Evolutionary conservation across 2,888 invertebrate genomes (phyloP).

Genomic region (Cephus runcator): DNA sequence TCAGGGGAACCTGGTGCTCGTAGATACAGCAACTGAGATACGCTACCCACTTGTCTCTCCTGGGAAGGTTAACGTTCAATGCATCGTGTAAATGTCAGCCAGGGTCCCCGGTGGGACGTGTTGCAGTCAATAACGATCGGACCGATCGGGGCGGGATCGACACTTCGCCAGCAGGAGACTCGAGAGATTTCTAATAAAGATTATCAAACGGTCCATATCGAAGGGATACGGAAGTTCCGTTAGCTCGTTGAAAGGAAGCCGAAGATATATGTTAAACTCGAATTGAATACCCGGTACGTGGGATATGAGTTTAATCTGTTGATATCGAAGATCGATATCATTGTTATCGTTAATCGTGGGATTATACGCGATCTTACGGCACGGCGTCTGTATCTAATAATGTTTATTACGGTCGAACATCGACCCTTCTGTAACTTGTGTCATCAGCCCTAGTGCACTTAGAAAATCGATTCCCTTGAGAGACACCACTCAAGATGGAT

Average conservation of each 20-base stretch:
- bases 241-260: not conserved
- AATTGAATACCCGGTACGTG: not conserved
- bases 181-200: constrained; percentile 1
- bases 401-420: constrained; percentile 31
- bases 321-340: not conserved
- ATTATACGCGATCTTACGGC: not conserved
- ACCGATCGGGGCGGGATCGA: not conserved
- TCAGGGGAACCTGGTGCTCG: constrained; percentile 54
- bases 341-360: not conserved
- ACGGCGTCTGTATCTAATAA: not conserved
- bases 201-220: not conserved
- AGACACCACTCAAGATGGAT: constrained; percentile 55
- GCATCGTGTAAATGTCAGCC: constrained; percentile 54
- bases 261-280: not conserved
- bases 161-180: constrained; percentile 24
- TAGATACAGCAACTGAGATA: constrained; percentile 61
- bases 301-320: not conserved
- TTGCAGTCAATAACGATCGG: constrained; percentile 44
- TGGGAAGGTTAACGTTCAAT: constrained; percentile 44
- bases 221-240: not conserved
- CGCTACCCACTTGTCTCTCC: constrained; percentile 43
- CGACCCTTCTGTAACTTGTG: constrained; percentile 41
- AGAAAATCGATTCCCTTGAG: constrained; percentile 57
- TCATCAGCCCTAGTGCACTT: constrained; percentile 47
- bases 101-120: constrained; percentile 35